A percentile compares a stretch with the other conserved stretches of the same genome.
Evolutionary conservation across 2,113 vertebrate species (phyloP).

Genomic region (Falcunculus frontatus): DNA sequence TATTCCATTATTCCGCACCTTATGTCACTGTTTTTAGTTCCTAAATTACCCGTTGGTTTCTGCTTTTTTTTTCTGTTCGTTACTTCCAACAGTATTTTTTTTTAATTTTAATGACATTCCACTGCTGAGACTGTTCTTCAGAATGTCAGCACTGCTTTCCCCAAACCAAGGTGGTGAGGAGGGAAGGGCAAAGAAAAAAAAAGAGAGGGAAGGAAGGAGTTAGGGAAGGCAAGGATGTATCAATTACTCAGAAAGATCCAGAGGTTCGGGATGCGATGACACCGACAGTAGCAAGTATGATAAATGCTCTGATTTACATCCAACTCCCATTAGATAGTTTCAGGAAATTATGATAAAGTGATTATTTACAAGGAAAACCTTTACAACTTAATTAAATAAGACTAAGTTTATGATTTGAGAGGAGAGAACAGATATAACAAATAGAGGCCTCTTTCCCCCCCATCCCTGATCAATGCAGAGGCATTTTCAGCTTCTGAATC

Average conservation of each 20-base stretch:
- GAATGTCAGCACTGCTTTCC: not conserved
- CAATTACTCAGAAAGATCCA: constrained; percentile 50
- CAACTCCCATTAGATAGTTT: constrained; percentile 52
- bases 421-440: not conserved
- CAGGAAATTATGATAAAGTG: constrained; percentile 62
- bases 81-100: constrained; percentile 43
- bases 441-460: fast-evolving
- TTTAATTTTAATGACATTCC: constrained; percentile 62
- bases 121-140: constrained; percentile 7
- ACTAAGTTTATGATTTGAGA: not conserved
- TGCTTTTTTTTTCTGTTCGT: not conserved
- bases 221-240: not conserved
- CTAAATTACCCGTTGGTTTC: constrained; percentile 13
- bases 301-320: constrained; percentile 59
- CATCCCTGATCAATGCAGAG: fast-evolving
- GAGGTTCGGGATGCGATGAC: constrained; percentile 9
- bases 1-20: constrained; percentile 73
- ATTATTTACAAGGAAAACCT: constrained; percentile 58
- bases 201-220: not conserved
- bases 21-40: constrained; percentile 72
- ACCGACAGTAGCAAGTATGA: constrained; percentile 22
- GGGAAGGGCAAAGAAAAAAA: not conserved
- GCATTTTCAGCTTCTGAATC: not conserved
- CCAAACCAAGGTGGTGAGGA: not conserved
- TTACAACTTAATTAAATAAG: constrained; percentile 52